These are phyloP conservation scores for Punctoribates punctum DNA, from an alignment of 2,888 invertebrate genomes.

Conservation along the genomic window DNA sequence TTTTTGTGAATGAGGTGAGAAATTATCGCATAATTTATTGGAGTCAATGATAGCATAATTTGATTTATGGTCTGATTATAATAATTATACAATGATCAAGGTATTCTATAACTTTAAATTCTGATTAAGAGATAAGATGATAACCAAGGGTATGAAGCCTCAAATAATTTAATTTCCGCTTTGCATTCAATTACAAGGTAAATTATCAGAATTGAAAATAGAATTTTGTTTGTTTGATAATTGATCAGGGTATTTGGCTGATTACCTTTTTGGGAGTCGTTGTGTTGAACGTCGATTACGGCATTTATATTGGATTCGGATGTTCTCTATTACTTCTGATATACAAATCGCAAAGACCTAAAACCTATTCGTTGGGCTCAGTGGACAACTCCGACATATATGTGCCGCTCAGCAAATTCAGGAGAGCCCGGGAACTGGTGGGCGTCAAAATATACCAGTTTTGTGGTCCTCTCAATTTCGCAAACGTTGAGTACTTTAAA, in stretches of 20 bases:
- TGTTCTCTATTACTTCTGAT: conserved; percentile 68
- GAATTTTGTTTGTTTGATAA: too few species aligned
- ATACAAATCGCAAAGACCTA: conserved; percentile 41
- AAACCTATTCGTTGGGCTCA: conserved; percentile 63
- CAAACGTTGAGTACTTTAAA: conserved; percentile 47
- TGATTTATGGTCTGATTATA: too few species aligned
- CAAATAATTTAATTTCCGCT: too few species aligned
- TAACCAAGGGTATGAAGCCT: too few species aligned
- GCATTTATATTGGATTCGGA: conserved; percentile 69
- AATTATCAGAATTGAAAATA: too few species aligned
- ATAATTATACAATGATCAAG: too few species aligned
- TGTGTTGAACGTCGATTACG: conserved; percentile 74
- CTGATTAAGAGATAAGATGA: too few species aligned
- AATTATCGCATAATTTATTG: too few species aligned
- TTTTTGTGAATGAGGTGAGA: too few species aligned
- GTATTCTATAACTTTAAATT: too few species aligned
- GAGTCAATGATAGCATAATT: too few species aligned
- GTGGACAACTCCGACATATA: conserved; percentile 71
- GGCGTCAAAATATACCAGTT: conserved; percentile 73
- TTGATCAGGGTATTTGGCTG: conserved; percentile 64
- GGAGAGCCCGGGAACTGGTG: conserved; percentile 65
- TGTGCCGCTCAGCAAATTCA: conserved; percentile 66
- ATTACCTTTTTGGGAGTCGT: conserved; percentile 71
- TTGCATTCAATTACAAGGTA: too few species aligned
- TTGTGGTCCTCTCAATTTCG: conserved; percentile 59